phyloP scores from a whole-genome alignment of 2,888 invertebrate genomes.

The Aphodius granarius region DNA sequence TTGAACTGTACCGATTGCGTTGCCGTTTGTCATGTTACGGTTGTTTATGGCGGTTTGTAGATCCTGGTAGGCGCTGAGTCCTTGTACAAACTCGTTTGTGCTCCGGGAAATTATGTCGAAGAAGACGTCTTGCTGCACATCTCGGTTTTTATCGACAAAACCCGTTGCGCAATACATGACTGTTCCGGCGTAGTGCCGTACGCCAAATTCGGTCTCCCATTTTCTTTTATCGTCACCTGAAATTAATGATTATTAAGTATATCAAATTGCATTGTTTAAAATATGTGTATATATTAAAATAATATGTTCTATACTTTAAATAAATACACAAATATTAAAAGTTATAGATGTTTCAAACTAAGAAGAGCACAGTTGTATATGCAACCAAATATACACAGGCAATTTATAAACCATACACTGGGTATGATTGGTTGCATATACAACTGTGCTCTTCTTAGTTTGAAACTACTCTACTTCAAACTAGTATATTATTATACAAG shows the following conservation, averaged over 20 bases:
- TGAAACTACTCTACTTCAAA: too few relatives aligned
- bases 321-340: too few relatives aligned
- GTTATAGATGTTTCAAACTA: too few relatives aligned
- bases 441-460: not conserved
- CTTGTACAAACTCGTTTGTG: constrained; percentile 79
- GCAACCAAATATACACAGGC: too few relatives aligned
- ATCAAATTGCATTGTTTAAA: not conserved
- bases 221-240: constrained; percentile 74
- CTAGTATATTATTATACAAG: too few relatives aligned
- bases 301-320: not conserved
- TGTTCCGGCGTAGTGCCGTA: constrained; percentile 85
- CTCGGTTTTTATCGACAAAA: constrained; percentile 90
- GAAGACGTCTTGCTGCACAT: constrained; percentile 90
- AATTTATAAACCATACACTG: too few relatives aligned
- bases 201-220: constrained; percentile 90
- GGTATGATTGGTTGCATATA: too few relatives aligned
- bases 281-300: constrained; percentile 1
- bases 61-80: constrained; percentile 69
- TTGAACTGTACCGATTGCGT: constrained; percentile 62
- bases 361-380: too few relatives aligned
- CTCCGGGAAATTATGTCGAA: constrained; percentile 88
- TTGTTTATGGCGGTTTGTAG: constrained; percentile 35
- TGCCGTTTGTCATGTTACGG: constrained; percentile 35
- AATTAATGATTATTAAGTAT: constrained; percentile 18
- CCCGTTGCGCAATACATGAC: constrained; percentile 83